Evolutionary conservation across 2,797 vertebrate genomes (phyloP).

Genomic region (Paratrypauchen microcephalus): DNA sequence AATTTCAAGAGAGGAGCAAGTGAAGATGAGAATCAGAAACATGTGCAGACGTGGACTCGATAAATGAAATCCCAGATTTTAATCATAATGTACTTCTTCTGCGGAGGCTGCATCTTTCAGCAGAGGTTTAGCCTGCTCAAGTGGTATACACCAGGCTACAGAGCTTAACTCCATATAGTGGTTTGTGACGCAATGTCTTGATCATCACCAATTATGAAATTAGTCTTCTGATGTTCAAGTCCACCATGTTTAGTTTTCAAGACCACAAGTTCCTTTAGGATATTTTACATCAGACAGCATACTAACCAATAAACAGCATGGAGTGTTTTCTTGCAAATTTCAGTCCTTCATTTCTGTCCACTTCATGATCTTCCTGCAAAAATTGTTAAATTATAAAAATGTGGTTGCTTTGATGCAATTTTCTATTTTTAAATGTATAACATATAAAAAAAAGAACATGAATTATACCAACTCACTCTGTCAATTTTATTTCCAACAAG

Average conservation of each 20-base stretch:
- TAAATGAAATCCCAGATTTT: constrained; percentile 54
- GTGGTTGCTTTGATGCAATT: neutral
- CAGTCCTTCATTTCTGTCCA: constrained; percentile 95
- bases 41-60: constrained; percentile 58
- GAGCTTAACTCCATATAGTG: constrained; percentile 35
- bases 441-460: neutral
- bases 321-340: constrained; percentile 98
- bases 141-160: constrained; percentile 39
- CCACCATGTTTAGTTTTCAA: constrained; percentile 19
- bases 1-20: constrained; percentile 59
- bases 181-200: constrained; percentile 23
- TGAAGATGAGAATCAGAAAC: constrained; percentile 59
- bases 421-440: neutral
- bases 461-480: constrained; percentile 78
- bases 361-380: constrained; percentile 91
- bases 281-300: constrained; percentile 10
- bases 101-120: constrained; percentile 39
- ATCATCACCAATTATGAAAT: constrained; percentile 39
- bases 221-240: constrained; percentile 31
- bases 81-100: constrained; percentile 56
- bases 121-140: constrained; percentile 21
- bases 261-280: constrained; percentile 19
- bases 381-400: neutral
- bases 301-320: constrained; percentile 97
- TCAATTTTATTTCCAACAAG: constrained; percentile 99